phyloP scores from a whole-genome alignment of 2,113 vertebrate genomes.

The Notothenia rossii region DNA sequence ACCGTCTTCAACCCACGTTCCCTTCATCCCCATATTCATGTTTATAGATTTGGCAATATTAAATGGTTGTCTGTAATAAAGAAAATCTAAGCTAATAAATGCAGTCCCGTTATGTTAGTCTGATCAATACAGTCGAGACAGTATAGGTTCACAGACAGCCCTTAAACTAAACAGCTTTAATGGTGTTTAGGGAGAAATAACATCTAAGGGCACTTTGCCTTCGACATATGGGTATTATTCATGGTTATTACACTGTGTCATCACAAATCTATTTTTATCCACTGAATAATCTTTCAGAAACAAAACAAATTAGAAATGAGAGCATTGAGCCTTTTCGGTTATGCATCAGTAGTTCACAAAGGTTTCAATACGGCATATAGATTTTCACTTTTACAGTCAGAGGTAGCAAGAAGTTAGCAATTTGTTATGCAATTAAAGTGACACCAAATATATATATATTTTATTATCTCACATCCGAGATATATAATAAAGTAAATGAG shows the following conservation, averaged over 20 bases:
- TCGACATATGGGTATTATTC: constrained; percentile 52
- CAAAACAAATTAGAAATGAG: constrained; percentile 18
- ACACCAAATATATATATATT: constrained; percentile 4
- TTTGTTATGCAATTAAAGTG: constrained; percentile 42
- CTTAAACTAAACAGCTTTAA: constrained; percentile 62
- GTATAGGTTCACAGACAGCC: constrained; percentile 39
- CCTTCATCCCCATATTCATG: constrained; percentile 53
- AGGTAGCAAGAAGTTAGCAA: constrained; percentile 18
- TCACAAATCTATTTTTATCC: constrained; percentile 45
- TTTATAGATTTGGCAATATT: constrained; percentile 64
- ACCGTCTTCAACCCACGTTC: constrained; percentile 25
- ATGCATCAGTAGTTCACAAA: background rate
- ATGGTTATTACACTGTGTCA: constrained; percentile 51
- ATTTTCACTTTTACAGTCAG: constrained; percentile 18
- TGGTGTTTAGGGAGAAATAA: constrained; percentile 58
- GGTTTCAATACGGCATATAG: constrained; percentile 1
- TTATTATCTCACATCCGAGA: constrained; percentile 40
- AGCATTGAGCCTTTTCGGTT: constrained; percentile 4
- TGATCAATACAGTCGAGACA: constrained; percentile 74
- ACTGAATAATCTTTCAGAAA: constrained; percentile 39
- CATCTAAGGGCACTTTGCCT: constrained; percentile 50
- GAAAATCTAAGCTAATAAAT: constrained; percentile 70
- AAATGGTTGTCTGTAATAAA: constrained; percentile 58
- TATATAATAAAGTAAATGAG: constrained; percentile 60
- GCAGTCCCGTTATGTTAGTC: constrained; percentile 58